Base-by-base conservation (phyloP, 2,888 invertebrate species). In the Drosophila setosimentum region DNA sequence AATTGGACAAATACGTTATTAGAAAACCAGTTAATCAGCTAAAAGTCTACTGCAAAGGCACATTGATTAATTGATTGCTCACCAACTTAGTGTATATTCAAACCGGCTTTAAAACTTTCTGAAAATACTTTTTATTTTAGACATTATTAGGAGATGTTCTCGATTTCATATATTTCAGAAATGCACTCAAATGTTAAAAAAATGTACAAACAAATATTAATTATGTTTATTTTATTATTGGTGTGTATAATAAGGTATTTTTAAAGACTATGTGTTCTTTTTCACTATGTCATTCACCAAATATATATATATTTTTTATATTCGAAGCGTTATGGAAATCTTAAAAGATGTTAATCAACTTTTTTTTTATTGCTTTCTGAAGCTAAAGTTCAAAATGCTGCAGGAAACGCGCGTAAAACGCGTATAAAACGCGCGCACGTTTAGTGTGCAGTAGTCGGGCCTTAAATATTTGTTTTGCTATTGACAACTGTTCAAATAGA, bases 401-500 rank as follows among this genome's bases (percentile, higher is more conserved):
- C 37, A 8, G 32, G 58, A 67, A 73, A 48, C 76, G 68, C 65
- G 7, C 21, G 35, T 5, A 30, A 76, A 76, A 50, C 76, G 76
- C 68, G 18, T 3, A 18, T 4, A 7, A 64, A 55, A 53, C 77
- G 72, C 75, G 24, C 11, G 10, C 48, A 40, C 8, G 2, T 8
- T 37, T 7, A 29, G 8, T 37, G n/a, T 37, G 55, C 55, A 4
- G 37, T 29, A 18, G 33, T 13, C 60, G 21, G n/a, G 11, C 11
- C 35, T 57, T 29, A 61, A 42, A 68, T 87, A 70, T 87, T 84
- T 89, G 72, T 69, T 78, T 72, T 67, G 78, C 68, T 68, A 82
- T 82, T 78, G 83, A 83, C 82, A 83, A 82, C 80, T 80, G 80
- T 78, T 78, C 80, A 80, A 83, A 82, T 78, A 82, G 67, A 80